These are phyloP conservation scores for Orthosia gracilis DNA, from an alignment of 2,888 invertebrate species.

Conservation along the genomic window DNA sequence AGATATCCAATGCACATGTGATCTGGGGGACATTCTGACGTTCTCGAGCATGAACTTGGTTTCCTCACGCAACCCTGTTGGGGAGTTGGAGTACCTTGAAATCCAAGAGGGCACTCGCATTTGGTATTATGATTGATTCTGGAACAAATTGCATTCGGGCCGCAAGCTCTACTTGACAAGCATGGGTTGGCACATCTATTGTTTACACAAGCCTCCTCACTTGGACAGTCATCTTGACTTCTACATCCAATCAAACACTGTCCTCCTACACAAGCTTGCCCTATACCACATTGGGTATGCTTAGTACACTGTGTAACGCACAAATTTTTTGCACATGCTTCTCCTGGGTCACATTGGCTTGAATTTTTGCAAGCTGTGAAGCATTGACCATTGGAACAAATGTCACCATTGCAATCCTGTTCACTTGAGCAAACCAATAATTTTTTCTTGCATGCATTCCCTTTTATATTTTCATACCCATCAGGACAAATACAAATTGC, in stretches of 20 bases:
- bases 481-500: conserved; percentile 95
- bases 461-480: conserved; percentile 93
- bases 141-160: conserved; percentile 96
- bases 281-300: conserved; percentile 95
- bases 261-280: conserved; percentile 95
- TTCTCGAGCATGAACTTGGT: conserved; percentile 93
- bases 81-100: conserved; percentile 96
- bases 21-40: conserved; percentile 94
- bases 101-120: conserved; percentile 96
- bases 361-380: conserved; percentile 95
- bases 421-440: conserved; percentile 93
- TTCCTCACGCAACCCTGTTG: conserved; percentile 97
- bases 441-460: conserved; percentile 93
- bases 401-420: conserved; percentile 94
- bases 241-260: conserved; percentile 96
- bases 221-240: conserved; percentile 95
- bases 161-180: conserved; percentile 94
- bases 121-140: conserved; percentile 94
- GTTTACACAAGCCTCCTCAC: conserved; percentile 95
- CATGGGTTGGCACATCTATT: conserved; percentile 97
- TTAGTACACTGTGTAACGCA: conserved; percentile 95
- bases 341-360: conserved; percentile 95
- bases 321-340: conserved; percentile 94
- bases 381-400: conserved; percentile 96
- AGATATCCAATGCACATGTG: conserved; percentile 95